phyloP scores from a whole-genome alignment of 2,888 invertebrate species.

The Heterodera filipjevi region DNA sequence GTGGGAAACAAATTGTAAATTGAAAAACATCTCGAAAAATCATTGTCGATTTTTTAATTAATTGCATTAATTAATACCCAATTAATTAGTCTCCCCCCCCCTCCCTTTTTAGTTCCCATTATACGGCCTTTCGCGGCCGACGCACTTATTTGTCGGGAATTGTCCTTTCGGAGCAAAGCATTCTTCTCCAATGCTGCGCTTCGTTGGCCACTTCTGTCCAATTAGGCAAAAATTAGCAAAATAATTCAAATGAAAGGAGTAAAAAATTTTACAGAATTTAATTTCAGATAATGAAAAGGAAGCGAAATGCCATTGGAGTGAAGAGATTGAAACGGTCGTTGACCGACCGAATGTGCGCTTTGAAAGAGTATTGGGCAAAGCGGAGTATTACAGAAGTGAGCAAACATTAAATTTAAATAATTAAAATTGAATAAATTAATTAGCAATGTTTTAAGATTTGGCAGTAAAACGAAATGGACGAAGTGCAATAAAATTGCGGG shows the following conservation, averaged over 20 bases:
- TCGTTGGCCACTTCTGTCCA: slow-evolving; percentile 57
- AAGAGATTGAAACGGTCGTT: slow-evolving; percentile 45
- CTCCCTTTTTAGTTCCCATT: slow-evolving; percentile 31
- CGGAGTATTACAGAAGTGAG: slow-evolving; percentile 36
- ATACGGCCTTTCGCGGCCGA: slow-evolving; percentile 55
- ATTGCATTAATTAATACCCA: too few relatives aligned
- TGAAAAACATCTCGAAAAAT: too few relatives aligned
- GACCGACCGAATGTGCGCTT: slow-evolving; percentile 43
- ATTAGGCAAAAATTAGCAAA: slow-evolving; percentile 34
- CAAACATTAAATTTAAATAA: not conserved
- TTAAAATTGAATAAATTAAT: slow-evolving; percentile 2
- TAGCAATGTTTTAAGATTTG: slow-evolving; percentile 30
- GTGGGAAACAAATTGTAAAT: not conserved
- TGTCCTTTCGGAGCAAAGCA: slow-evolving; percentile 55
- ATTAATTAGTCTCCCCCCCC: too few relatives aligned
- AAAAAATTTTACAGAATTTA: too few relatives aligned
- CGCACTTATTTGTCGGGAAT: slow-evolving; percentile 62
- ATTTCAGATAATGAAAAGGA: slow-evolving; percentile 41
- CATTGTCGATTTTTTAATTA: too few relatives aligned
- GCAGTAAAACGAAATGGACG: slow-evolving; percentile 22
- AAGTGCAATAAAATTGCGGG: slow-evolving; percentile 40
- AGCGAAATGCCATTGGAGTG: slow-evolving; percentile 42
- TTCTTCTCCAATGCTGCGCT: slow-evolving; percentile 61
- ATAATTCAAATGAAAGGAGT: not conserved
- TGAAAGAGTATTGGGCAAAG: slow-evolving; percentile 43